These are phyloP conservation scores for Recurvirostra avosetta DNA, from an alignment of 2,113 vertebrate genomes.

Conservation along the genomic window DNA sequence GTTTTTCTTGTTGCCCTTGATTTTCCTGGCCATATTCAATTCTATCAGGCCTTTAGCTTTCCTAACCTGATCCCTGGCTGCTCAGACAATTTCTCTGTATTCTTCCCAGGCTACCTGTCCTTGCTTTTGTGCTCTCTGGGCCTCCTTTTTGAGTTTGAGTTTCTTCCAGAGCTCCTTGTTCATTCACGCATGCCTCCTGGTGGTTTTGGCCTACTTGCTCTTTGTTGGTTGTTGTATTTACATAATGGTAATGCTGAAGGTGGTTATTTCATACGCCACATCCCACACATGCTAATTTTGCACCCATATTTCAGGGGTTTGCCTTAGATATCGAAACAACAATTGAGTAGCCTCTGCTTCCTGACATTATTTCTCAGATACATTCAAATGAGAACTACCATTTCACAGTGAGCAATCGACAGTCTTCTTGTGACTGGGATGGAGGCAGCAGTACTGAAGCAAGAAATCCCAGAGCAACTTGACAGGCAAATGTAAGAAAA, in stretches of 20 bases:
- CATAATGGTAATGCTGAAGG: background rate
- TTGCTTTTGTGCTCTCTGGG: background rate
- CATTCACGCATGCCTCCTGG: background rate
- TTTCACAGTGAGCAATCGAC: background rate
- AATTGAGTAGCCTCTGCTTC: background rate
- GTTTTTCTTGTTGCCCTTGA: background rate
- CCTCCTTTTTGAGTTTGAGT: background rate
- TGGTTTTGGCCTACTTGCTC: background rate
- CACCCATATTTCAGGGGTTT: fast-evolving
- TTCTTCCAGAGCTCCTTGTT: background rate
- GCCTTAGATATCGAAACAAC: background rate
- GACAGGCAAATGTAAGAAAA: background rate
- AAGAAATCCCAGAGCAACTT: background rate
- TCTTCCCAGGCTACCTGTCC: background rate
- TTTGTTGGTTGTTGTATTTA: background rate
- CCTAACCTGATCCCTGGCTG: background rate
- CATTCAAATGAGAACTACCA: background rate
- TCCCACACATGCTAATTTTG: background rate
- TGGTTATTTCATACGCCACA: background rate
- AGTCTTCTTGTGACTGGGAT: background rate
- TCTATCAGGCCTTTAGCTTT: background rate
- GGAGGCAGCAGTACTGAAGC: background rate
- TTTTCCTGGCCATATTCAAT: background rate
- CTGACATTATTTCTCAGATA: background rate
- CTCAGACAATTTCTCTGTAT: background rate